These are phyloP conservation scores for Neuroscelio doddi DNA, from an alignment of 2,888 invertebrate genomes.

Conservation along the genomic window DNA sequence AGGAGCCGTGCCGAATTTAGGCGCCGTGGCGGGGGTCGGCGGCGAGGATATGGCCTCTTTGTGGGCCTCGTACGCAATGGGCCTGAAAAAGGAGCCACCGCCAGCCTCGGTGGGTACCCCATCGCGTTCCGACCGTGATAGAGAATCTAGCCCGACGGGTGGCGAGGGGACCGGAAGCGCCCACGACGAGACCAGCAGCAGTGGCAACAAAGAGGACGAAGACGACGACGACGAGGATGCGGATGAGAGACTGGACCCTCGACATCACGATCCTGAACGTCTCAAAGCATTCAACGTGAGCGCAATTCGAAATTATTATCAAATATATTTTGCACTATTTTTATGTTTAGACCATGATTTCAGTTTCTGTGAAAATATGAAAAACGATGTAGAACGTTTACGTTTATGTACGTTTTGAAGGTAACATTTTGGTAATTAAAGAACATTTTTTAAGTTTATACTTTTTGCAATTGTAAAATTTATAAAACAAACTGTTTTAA, in stretches of 20 bases:
- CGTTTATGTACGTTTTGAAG: too few species aligned
- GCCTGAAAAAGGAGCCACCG: slow-evolving; percentile 76
- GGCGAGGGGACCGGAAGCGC: slow-evolving; percentile 79
- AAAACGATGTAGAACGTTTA: too few species aligned
- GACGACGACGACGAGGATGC: slow-evolving; percentile 93
- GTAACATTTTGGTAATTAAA: too few species aligned
- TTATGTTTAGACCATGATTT: too few species aligned
- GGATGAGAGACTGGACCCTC: slow-evolving; percentile 92
- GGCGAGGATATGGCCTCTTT: slow-evolving; percentile 85
- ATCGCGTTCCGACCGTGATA: slow-evolving; percentile 67
- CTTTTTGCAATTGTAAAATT: too few species aligned
- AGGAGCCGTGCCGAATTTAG: slow-evolving; percentile 72
- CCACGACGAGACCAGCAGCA: slow-evolving; percentile 91
- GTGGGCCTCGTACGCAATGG: slow-evolving; percentile 90
- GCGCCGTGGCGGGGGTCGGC: slow-evolving; percentile 73
- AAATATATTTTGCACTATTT: too few species aligned
- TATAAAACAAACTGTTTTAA: too few species aligned
- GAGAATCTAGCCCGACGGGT: slow-evolving; percentile 80
- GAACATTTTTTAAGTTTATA: too few species aligned
- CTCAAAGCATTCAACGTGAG: slow-evolving; percentile 96
- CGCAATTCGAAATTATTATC: slow-evolving; percentile 41
- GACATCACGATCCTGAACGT: slow-evolving; percentile 92
- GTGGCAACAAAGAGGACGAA: slow-evolving; percentile 89
- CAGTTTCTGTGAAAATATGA: too few species aligned
- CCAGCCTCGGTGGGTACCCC: slow-evolving; percentile 67